Evolutionary conservation across 1,140 invertebrate species (phyloP).

Genomic region (Atta texana): DNA sequence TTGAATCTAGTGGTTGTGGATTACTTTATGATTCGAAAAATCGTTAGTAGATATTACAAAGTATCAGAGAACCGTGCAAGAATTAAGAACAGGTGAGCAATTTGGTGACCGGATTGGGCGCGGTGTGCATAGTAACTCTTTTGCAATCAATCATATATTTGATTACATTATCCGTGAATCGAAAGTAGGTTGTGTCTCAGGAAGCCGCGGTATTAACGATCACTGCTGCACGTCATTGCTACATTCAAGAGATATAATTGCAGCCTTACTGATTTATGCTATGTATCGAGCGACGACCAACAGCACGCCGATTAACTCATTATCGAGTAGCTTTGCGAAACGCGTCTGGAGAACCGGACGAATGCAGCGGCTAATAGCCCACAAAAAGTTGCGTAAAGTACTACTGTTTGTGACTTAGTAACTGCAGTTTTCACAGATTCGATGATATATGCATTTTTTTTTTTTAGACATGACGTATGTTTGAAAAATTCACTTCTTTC

Average conservation of each 20-base stretch:
- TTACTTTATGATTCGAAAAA: not conserved
- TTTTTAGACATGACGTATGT: not conserved
- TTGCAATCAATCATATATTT: constrained; percentile 62
- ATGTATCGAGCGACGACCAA: constrained; percentile 43
- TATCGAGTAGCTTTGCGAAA: constrained; percentile 47
- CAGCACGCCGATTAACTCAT: constrained; percentile 51
- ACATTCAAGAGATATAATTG: constrained; percentile 43
- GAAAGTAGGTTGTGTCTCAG: constrained; percentile 56
- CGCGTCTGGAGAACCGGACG: constrained; percentile 34
- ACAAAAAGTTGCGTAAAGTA: constrained; percentile 50
- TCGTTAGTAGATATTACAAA: not conserved
- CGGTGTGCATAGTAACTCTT: constrained; percentile 57
- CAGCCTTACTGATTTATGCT: constrained; percentile 38
- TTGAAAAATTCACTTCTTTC: not conserved
- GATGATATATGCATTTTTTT: not conserved
- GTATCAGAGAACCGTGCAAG: constrained; percentile 16
- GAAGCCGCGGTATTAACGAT: constrained; percentile 19
- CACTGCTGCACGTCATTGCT: constrained; percentile 21
- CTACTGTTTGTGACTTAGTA: constrained; percentile 13
- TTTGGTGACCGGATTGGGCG: constrained; percentile 58
- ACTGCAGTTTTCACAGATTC: not conserved
- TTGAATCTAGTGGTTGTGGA: not conserved
- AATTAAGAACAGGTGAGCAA: constrained; percentile 53
- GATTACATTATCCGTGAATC: constrained; percentile 32
- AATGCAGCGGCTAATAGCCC: constrained; percentile 26